phyloP scores from a whole-genome alignment of 2,888 invertebrate genomes.

The Chymomyza procnemis region DNA sequence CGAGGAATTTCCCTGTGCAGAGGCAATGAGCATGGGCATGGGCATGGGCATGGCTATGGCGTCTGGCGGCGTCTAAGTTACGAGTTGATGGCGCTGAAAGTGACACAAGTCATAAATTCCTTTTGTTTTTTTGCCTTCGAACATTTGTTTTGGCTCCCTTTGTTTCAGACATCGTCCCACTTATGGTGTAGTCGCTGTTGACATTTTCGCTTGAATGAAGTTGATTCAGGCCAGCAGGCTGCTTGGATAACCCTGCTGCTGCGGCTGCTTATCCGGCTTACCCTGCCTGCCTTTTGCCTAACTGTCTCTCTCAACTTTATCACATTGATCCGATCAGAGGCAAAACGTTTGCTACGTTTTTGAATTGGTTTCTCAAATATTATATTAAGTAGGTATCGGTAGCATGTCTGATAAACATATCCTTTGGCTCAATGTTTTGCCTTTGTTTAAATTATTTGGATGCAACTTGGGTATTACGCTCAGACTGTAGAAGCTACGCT shows the following conservation, averaged over 20 bases:
- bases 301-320: slow-evolving; percentile 43
- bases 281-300: not conserved
- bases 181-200: slow-evolving; percentile 36
- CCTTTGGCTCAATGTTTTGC: slow-evolving; percentile 26
- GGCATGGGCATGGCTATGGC: not conserved
- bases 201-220: slow-evolving; percentile 64
- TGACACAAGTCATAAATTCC: slow-evolving; percentile 76
- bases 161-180: slow-evolving; percentile 7
- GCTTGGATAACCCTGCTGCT: slow-evolving; percentile 3
- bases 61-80: slow-evolving; percentile 62
- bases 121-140: slow-evolving; percentile 45
- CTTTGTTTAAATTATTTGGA: slow-evolving; percentile 53
- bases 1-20: slow-evolving; percentile 58
- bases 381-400: slow-evolving; percentile 49
- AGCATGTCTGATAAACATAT: slow-evolving; percentile 56
- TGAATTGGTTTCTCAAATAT: slow-evolving; percentile 38
- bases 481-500: slow-evolving; percentile 10
- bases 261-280: not conserved
- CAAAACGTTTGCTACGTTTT: slow-evolving; percentile 48
- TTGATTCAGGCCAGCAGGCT: slow-evolving; percentile 52
- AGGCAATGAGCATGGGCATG: not conserved
- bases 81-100: slow-evolving; percentile 72
- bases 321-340: slow-evolving; percentile 42
- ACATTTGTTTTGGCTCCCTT: slow-evolving; percentile 20
- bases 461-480: slow-evolving; percentile 35